These are phyloP conservation scores for rabbit (Oryctolagus cuniculus) DNA, from an alignment of 2,113 vertebrate genomes.

Conservation along the genomic window mOryCun1.1 NC_091432.1:217303001-217303500, in stretches of 20 bases:
- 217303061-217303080: no score
- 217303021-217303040: no score
- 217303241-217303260: neutral
- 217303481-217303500: neutral
- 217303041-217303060: no score
- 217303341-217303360: neutral
- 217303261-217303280: neutral
- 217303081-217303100: no score
- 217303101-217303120: no score
- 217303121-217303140: no score
- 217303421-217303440: neutral
- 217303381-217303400: neutral
- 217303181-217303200: neutral
- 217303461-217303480: neutral
- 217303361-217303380: neutral
- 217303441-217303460: neutral
- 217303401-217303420: neutral
- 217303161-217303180: conserved; percentile 32
- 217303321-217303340: neutral
- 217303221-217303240: no score
- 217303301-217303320: neutral
- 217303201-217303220: neutral
- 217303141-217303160: neutral
- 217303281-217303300: neutral
- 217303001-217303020: no score